Evolutionary conservation across 2,888 invertebrate genomes (phyloP).

Genomic region (Epirrita christyi): DNA sequence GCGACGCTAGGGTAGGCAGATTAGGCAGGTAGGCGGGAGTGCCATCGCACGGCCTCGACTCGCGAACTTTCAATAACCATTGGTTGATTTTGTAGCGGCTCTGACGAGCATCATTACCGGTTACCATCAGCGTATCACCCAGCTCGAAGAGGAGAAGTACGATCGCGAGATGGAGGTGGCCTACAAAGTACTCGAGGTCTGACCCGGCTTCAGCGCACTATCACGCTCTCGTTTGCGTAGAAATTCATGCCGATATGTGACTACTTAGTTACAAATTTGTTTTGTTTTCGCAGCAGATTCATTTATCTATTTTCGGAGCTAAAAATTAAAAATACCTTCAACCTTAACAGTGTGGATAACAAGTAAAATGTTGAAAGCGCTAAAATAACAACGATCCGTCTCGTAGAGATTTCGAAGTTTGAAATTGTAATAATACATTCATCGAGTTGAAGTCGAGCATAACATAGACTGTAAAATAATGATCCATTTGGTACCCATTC

Average conservation of each 20-base stretch:
- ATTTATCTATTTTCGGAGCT: constrained; percentile 70
- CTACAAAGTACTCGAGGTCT: constrained; percentile 98
- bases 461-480: constrained; percentile 66
- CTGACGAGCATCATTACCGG: constrained; percentile 89
- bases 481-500: constrained; percentile 65
- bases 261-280: constrained; percentile 71
- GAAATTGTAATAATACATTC: constrained; percentile 64
- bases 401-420: constrained; percentile 66
- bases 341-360: constrained; percentile 83
- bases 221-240: constrained; percentile 79
- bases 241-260: constrained; percentile 76
- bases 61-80: constrained; percentile 60
- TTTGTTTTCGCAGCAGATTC: constrained; percentile 80
- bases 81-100: constrained; percentile 85
- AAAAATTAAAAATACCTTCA: constrained; percentile 67
- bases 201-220: constrained; percentile 76
- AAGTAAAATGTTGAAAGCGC: constrained; percentile 67
- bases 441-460: constrained; percentile 69
- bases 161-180: constrained; percentile 99
- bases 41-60: constrained; percentile 22
- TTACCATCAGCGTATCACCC: constrained; percentile 93
- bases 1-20: constrained; percentile 24
- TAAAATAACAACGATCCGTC: constrained; percentile 77
- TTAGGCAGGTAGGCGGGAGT: constrained; percentile 38
- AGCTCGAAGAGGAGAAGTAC: constrained; percentile 96